phyloP scores from a whole-genome alignment of 2,113 vertebrate genomes.

The Morone chrysops region DNA sequence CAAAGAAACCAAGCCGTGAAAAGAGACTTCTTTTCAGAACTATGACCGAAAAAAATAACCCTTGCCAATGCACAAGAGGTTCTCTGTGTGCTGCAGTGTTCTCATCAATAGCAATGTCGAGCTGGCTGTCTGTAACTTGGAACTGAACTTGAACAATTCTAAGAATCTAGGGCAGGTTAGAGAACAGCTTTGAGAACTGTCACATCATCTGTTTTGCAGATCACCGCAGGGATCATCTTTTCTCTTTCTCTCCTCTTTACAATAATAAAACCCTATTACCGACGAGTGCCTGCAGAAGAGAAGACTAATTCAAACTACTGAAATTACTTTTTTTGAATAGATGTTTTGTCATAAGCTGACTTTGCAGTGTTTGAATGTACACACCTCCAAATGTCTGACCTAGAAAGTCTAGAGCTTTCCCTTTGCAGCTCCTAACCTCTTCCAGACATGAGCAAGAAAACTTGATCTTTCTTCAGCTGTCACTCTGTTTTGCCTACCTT shows the following conservation, averaged over 20 bases:
- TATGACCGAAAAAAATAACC: background rate
- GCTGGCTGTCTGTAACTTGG: background rate
- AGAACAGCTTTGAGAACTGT: slow-evolving; percentile 6
- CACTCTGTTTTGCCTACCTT: background rate
- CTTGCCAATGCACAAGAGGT: background rate
- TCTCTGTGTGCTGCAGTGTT: background rate
- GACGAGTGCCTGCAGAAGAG: background rate
- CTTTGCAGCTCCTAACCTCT: background rate
- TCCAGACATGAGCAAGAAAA: background rate
- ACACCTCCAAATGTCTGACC: background rate
- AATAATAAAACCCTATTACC: slow-evolving; percentile 17
- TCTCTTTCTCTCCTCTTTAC: slow-evolving; percentile 9
- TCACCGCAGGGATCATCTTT: background rate
- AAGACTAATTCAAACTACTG: slow-evolving; percentile 19
- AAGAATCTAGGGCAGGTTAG: slow-evolving; percentile 42
- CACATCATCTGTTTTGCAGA: slow-evolving; percentile 12
- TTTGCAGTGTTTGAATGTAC: slow-evolving; percentile 9
- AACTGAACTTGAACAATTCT: slow-evolving; percentile 29
- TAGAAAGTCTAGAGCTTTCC: background rate
- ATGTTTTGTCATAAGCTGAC: background rate
- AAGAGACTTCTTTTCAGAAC: background rate
- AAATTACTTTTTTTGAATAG: slow-evolving; percentile 7
- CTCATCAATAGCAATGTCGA: background rate
- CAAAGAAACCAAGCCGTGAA: background rate
- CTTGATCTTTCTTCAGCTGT: background rate